These are phyloP conservation scores for Echeneis naucrates DNA, from an alignment of 2,797 vertebrate species.

Conservation along the genomic window DNA sequence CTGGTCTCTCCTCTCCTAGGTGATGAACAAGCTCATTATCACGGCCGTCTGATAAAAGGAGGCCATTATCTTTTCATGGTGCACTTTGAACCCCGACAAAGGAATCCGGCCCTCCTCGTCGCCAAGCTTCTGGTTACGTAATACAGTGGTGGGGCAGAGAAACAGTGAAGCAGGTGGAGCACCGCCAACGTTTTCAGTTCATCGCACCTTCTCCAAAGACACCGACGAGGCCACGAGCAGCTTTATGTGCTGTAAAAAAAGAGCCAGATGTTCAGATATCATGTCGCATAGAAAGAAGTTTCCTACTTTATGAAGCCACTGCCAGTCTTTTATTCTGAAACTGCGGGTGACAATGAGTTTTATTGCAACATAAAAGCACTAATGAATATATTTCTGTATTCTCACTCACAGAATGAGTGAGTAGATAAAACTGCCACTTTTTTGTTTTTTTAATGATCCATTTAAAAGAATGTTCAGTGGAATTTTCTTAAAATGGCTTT, in stretches of 20 bases:
- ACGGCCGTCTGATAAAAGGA: conserved; percentile 68
- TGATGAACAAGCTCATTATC: conserved; percentile 80
- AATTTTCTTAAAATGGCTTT: too few relatives aligned
- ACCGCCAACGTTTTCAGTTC: conserved; percentile 27
- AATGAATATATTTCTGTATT: too few relatives aligned
- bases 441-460: too few relatives aligned
- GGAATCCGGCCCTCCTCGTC: conserved; percentile 57
- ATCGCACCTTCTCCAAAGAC: conserved; percentile 25
- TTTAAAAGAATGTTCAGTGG: too few relatives aligned
- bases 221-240: not conserved
- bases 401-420: too few relatives aligned
- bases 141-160: conserved; percentile 38
- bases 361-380: not conserved
- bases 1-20: conserved; percentile 43
- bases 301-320: not conserved
- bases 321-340: not conserved
- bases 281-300: not conserved
- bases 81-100: conserved; percentile 75
- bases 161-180: conserved; percentile 35
- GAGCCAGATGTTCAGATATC: too few relatives aligned
- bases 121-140: conserved; percentile 57
- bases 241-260: not conserved
- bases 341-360: not conserved
- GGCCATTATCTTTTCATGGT: conserved; percentile 68
- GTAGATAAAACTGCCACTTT: too few relatives aligned